Evolutionary conservation across 2,888 invertebrate genomes (phyloP).

Genomic region (Ypsolopha sequella): DNA sequence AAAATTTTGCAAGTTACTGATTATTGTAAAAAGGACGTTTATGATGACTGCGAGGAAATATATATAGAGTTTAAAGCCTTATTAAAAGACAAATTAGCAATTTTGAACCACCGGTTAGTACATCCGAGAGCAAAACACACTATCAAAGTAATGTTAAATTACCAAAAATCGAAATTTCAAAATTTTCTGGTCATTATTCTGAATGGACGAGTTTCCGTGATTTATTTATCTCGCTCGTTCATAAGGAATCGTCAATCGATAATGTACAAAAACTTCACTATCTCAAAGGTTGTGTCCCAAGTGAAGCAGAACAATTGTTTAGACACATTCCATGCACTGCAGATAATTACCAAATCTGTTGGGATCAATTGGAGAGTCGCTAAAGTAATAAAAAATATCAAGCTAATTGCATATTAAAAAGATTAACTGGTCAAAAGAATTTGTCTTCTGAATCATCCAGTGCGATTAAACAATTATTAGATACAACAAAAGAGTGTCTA

Average conservation of each 20-base stretch:
- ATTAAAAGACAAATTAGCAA: neutral
- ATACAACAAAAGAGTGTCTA: slow-evolving; percentile 8
- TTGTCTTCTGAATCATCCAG: no score
- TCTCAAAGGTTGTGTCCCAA: slow-evolving; percentile 7
- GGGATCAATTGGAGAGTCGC: neutral
- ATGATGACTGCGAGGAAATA: neutral
- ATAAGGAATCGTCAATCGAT: slow-evolving; percentile 3
- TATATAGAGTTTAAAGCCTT: neutral
- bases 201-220: slow-evolving; percentile 9
- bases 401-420: slow-evolving; percentile 5
- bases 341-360: slow-evolving; percentile 6
- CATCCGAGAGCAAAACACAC: neutral
- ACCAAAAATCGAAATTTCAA: slow-evolving; percentile 9
- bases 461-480: slow-evolving; percentile 9
- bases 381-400: slow-evolving; percentile 5
- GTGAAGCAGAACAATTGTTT: slow-evolving; percentile 8
- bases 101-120: no score
- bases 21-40: neutral
- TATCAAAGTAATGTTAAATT: neutral
- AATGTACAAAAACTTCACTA: slow-evolving; percentile 9
- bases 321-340: slow-evolving; percentile 8
- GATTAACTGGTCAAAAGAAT: no score
- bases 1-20: no score
- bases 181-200: slow-evolving; percentile 8
- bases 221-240: slow-evolving; percentile 9